Conservation (phyloP, 1,140 invertebrate species). For the Cydia pomonella region DNA sequence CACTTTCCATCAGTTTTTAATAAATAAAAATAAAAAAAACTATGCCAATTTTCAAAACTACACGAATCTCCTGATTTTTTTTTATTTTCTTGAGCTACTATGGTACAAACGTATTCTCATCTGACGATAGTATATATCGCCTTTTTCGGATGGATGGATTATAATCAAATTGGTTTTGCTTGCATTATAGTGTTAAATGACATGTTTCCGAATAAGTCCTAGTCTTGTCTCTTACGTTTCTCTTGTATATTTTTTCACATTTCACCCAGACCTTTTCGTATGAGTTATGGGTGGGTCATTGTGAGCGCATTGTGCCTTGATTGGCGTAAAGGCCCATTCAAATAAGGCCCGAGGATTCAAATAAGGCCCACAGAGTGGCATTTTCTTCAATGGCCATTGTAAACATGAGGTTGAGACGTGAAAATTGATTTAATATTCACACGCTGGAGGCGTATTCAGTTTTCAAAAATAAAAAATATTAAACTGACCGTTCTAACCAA, state of each 20-base stretch:
- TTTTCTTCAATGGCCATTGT: slow-evolving; percentile 3
- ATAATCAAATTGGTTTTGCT: neutral
- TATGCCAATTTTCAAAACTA: no score
- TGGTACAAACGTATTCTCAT: no score
- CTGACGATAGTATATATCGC: no score
- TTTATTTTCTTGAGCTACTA: no score
- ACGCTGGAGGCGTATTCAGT: neutral
- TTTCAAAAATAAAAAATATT: neutral
- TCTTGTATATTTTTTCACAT: slow-evolving; percentile 1
- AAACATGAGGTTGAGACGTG: slow-evolving; percentile 9
- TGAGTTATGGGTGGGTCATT: neutral
- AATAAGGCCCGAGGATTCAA: slow-evolving; percentile 6
- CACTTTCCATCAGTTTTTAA: no score
- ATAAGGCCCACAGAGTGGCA: neutral
- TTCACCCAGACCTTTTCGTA: neutral
- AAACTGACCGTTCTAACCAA: no score
- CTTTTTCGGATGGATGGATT: no score
- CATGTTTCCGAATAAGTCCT: neutral
- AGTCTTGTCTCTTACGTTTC: neutral
- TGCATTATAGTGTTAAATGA: no score
- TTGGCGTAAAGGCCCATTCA: slow-evolving; percentile 1
- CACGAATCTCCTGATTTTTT: no score
- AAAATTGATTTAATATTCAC: slow-evolving; percentile 10
- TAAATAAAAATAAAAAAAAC: no score
- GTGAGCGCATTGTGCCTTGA: neutral